Base-by-base conservation (phyloP, 2,797 vertebrate genomes). In the Eleutherodactylus coqui region DNA sequence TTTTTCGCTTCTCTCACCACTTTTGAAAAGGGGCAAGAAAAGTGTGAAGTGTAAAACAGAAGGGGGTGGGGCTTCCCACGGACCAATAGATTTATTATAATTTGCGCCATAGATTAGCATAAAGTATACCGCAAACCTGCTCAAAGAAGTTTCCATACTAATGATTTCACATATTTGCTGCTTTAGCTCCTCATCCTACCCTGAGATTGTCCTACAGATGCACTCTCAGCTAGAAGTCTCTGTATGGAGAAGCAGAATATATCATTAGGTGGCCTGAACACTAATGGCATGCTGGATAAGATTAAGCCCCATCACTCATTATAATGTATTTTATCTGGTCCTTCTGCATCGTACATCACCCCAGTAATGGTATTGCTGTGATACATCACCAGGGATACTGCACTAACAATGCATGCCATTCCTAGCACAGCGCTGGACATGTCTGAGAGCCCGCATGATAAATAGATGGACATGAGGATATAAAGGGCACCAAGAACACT, bases 251-350 rank as follows among this genome's bases (percentile, higher is more conserved):
- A 81, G 67, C 21, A 29, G 73, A 82, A 85, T 85, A 85, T 85
- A 85, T 85, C 83, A 79, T 70, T 72, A 70, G 75, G 36, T 58
- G 78, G 64, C 62, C 75, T 55, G 64, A 82, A 29, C 85, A 70
- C 72, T 86, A 86, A 86, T 67, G 79, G 69, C 72, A 86, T 77
- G 45, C 72, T 70, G 79, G 72, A 75, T 76, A 53, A 69, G 79
- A 86, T 82, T 77, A 82, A 64, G 72, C 51, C 47, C 58, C 79
- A 82, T 77, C 79, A 77, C 60, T 86, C 79, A 82, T 86, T 82
- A 77, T 82, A 86, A 86, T 86, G 72, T 86, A 86, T 86, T 77
- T 82, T 55, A 82, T 75, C 73, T 76, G 79, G 72, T 86, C 69
- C 85, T 69, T 32, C 45, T 77, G 34, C 69, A 41, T 82, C 58